A percentile compares a stretch with the other conserved stretches of the same genome.
Evolutionary conservation across 2,888 invertebrate genomes (phyloP).

Genomic region (Sipha maydis): DNA sequence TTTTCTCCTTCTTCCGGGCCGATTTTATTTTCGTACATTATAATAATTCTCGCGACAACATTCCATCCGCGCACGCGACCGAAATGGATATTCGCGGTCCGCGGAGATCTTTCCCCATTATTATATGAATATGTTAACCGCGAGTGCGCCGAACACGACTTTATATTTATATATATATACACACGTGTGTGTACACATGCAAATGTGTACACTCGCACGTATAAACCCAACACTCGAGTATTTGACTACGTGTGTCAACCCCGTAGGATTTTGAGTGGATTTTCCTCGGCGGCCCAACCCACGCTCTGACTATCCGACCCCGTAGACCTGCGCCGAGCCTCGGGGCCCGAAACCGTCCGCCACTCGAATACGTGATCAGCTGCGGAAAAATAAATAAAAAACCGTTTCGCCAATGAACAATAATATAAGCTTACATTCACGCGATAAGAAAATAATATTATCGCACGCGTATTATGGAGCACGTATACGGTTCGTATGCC

Average conservation of each 20-base stretch:
- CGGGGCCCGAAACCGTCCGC: not conserved
- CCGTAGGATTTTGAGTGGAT: constrained; percentile 39
- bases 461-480: too few species aligned
- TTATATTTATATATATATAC: not conserved
- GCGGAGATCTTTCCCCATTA: not conserved
- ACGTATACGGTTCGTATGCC: too few species aligned
- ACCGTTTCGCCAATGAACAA: not conserved
- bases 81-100: constrained; percentile 50
- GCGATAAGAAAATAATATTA: not conserved
- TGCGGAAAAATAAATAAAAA: not conserved
- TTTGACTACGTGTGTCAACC: constrained; percentile 17
- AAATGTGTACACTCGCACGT: not conserved
- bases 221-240: constrained; percentile 14
- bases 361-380: constrained; percentile 39
- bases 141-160: not conserved
- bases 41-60: constrained; percentile 1
- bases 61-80: constrained; percentile 22
- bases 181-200: not conserved
- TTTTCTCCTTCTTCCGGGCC: not conserved
- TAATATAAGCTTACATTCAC: not conserved
- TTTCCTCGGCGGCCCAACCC: not conserved
- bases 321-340: too few species aligned
- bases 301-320: too few species aligned
- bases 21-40: not conserved
- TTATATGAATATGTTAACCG: constrained; percentile 18